phyloP scores from a whole-genome alignment of 1,140 invertebrate species.

The Physella acuta region DNA sequence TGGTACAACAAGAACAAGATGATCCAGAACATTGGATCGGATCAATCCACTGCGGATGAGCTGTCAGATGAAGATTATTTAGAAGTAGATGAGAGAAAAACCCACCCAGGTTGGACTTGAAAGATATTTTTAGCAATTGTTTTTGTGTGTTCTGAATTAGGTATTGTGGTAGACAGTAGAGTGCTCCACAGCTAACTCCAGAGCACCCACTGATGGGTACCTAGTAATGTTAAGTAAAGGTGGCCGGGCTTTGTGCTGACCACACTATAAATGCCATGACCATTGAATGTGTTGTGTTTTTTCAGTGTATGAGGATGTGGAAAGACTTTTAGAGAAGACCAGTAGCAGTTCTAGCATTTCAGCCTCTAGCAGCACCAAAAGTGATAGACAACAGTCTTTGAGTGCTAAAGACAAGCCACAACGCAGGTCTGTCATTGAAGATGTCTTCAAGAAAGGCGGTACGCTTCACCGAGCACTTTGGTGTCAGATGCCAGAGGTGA shows the following conservation, averaged over 20 bases:
- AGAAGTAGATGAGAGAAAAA: constrained; percentile 6
- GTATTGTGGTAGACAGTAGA: no score
- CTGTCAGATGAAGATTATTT: constrained; percentile 25
- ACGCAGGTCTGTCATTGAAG: constrained; percentile 30
- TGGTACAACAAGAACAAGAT: constrained; percentile 49
- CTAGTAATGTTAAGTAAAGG: no score
- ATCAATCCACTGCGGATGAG: constrained; percentile 19
- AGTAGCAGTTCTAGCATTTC: neutral
- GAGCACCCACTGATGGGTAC: no score
- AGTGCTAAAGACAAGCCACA: constrained; percentile 20
- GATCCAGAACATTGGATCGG: constrained; percentile 33
- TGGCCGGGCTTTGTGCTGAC: no score
- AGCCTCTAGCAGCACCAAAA: neutral
- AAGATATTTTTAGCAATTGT: no score
- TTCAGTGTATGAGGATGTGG: constrained; percentile 33
- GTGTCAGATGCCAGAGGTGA: constrained; percentile 90
- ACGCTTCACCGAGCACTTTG: constrained; percentile 73
- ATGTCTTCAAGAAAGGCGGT: constrained; percentile 42
- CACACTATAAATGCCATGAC: no score
- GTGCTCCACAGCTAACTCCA: no score
- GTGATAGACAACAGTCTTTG: no score
- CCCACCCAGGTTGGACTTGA: no score
- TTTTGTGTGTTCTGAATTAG: no score
- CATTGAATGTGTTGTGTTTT: no score
- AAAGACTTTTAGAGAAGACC: constrained; percentile 22